A percentile compares a stretch with the other conserved stretches of the same genome.
Conservation (phyloP, 2,888 invertebrate genomes). For the Athrips mouffetella region DNA sequence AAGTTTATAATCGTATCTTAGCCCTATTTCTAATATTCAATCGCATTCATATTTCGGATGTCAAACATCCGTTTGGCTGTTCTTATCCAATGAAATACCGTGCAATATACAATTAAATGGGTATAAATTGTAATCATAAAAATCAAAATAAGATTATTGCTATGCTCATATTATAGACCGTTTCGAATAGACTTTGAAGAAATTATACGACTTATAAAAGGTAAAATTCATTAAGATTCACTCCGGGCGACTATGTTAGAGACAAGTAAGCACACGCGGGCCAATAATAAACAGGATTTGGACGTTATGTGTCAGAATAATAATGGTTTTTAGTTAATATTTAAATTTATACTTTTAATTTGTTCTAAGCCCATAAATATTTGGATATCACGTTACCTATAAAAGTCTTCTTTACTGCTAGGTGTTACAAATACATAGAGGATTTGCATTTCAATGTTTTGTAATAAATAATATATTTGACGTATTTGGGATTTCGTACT, state of each 20-base stretch:
- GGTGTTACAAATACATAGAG: constrained; percentile 44
- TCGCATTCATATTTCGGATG: constrained; percentile 19
- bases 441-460: constrained; percentile 48
- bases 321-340: constrained; percentile 46
- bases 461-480: constrained; percentile 40
- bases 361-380: constrained; percentile 63
- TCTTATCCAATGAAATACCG: constrained; percentile 24
- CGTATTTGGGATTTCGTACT: constrained; percentile 27
- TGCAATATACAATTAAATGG: constrained; percentile 34
- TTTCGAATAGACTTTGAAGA: constrained; percentile 31
- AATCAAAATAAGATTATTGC: constrained; percentile 45
- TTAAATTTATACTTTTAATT: constrained; percentile 66
- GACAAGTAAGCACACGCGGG: constrained; percentile 35
- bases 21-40: constrained; percentile 13
- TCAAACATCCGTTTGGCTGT: constrained; percentile 28
- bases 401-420: constrained; percentile 51
- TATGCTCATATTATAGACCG: constrained; percentile 37
- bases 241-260: constrained; percentile 58
- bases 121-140: constrained; percentile 47
- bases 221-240: constrained; percentile 57
- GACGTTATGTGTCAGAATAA: constrained; percentile 47
- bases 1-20: background rate
- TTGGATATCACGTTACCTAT: constrained; percentile 49
- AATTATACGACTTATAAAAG: constrained; percentile 40
- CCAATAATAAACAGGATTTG: constrained; percentile 59